A percentile compares a stretch with the other conserved stretches of the same genome.
phyloP scores from a whole-genome alignment of 2,888 invertebrate genomes.

The Galerucella calmariensis region DNA sequence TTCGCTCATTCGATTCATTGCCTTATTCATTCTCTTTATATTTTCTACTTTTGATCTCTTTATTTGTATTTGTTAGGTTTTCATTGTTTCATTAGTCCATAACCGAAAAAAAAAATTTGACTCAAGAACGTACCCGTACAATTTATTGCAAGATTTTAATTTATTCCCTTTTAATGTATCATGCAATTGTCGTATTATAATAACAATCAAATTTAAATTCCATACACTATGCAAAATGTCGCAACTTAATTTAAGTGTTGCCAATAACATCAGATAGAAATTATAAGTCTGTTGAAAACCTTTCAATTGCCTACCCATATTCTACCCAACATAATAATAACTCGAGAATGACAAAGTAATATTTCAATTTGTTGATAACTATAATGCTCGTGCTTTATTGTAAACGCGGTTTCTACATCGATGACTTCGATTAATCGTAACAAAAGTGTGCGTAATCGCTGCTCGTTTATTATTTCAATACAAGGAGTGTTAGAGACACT shows the following conservation, averaged over 20 bases:
- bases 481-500: not conserved
- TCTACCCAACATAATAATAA: not conserved
- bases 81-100: no score
- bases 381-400: conserved; percentile 5
- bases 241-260: not conserved
- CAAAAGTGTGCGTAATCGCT: not conserved
- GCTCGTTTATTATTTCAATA: not conserved
- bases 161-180: not conserved
- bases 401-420: conserved; percentile 5
- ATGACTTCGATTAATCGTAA: not conserved
- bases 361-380: conserved; percentile 6
- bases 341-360: conserved; percentile 9
- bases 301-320: not conserved
- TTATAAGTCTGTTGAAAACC: not conserved
- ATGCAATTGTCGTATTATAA: not conserved
- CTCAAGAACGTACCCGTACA: no score
- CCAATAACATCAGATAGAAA: not conserved
- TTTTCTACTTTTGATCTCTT: no score
- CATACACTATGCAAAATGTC: not conserved
- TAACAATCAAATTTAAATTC: not conserved
- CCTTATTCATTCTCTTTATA: no score
- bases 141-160: not conserved
- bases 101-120: no score
- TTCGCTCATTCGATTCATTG: no score
- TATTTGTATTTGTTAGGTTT: no score